Conservation (phyloP, 2,113 vertebrate species). For the Channa maculata region DNA sequence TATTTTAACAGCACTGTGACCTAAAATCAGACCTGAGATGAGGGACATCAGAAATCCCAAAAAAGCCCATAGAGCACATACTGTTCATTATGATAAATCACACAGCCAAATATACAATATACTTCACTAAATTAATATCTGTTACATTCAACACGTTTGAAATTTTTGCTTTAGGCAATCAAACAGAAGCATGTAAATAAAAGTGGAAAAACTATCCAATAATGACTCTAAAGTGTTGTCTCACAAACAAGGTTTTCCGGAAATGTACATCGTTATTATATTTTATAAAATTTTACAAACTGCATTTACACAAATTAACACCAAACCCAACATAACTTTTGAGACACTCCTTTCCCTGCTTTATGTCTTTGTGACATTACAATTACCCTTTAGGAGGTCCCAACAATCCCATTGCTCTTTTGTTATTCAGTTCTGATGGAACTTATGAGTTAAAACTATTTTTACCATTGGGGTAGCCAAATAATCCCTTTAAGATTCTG, state of each 20-base stretch:
- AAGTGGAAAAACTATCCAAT: no score
- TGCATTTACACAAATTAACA: slow-evolving; percentile 11
- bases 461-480: slow-evolving; percentile 1
- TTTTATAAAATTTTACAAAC: background rate
- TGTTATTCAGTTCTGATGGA: background rate
- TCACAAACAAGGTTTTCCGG: no score
- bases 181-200: no score
- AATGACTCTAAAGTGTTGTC: no score
- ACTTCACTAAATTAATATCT: no score
- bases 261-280: no score
- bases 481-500: slow-evolving; percentile 37
- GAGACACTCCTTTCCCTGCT: background rate
- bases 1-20: background rate
- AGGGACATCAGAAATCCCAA: background rate
- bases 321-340: slow-evolving; percentile 4
- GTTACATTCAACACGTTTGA: no score
- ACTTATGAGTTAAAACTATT: background rate
- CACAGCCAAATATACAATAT: no score
- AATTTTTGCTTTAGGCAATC: no score
- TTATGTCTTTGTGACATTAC: background rate
- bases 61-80: background rate
- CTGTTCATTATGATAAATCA: no score
- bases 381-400: background rate
- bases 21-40: background rate
- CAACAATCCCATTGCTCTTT: background rate